Base-by-base conservation (phyloP, 2,797 vertebrate genomes). In the Sparidentex hasta region DNA sequence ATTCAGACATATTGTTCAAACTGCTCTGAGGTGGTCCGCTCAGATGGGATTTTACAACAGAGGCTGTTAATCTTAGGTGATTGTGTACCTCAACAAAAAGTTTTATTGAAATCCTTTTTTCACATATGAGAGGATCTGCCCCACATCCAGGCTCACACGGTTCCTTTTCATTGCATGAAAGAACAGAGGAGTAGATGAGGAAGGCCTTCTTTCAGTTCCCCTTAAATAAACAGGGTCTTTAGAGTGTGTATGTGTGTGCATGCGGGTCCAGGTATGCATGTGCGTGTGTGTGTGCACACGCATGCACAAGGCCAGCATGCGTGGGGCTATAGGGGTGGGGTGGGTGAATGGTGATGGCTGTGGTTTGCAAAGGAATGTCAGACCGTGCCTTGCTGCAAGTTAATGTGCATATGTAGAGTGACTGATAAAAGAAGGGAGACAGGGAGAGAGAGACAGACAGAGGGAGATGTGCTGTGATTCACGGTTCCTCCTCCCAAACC, bases 131-230 rank as follows among this genome's bases (percentile, higher is more conserved):
- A 69, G 47, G 43, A 44, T 59, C 7, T 57, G 8, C 18, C 18
- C 71, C 17, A 71, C 25, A 47, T 47, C 54, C 54, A 51, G 46
- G 55, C 54, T 68, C 5, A 27, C 5, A 54, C 14, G 3, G 41
- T 59, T 85, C 58, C 51, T 38, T 38, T 76, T 29, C 65, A 73
- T 17, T 65, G 71, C 65, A 78, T 78, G 78, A 76, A 71, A 81
- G 66, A 92, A 76, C 78, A 71, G 50, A 78, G 82, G 77, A 76
- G 69, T 63, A 79, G 85, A 90, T 83, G 91, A 91, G 86, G 89
- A 93, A 94, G 92, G 89, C 86, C 88, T 90, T 93, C 89, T 95
- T 95, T 95, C 94, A 92, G 89, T 95, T 95, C 95, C 29, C 94
- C 87, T 86, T 83, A 91, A 87, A 90, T 85, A 92, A 93, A 90